phyloP scores from a whole-genome alignment of 2,113 vertebrate genomes.

The Corynorhinus townsendii region DNA sequence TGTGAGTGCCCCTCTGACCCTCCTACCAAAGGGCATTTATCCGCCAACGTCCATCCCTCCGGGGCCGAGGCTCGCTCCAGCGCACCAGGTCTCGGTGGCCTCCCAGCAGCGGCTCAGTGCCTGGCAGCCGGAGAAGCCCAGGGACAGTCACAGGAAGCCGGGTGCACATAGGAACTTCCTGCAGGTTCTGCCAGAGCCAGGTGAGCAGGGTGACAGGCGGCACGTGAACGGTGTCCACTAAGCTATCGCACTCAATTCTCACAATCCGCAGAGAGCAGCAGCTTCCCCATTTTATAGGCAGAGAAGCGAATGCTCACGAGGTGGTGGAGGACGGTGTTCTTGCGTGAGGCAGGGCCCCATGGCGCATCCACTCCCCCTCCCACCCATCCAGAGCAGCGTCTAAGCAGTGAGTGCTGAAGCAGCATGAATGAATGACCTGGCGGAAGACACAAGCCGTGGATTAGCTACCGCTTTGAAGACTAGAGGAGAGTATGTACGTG shows the following conservation, averaged over 20 bases:
- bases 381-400: rapidly evolving
- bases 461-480: background rate
- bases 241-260: background rate
- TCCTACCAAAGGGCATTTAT: rapidly evolving
- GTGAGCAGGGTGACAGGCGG: background rate
- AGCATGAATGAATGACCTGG: background rate
- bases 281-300: background rate
- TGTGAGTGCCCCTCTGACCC: background rate
- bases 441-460: rapidly evolving
- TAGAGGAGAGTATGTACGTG: background rate
- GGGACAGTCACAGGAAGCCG: background rate
- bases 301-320: background rate
- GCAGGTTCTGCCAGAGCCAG: rapidly evolving
- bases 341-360: background rate
- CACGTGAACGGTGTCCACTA: background rate
- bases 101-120: background rate
- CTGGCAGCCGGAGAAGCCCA: background rate
- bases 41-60: background rate
- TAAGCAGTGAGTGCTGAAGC: background rate
- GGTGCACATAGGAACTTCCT: background rate
- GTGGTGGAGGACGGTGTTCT: background rate
- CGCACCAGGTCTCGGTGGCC: background rate
- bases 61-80: background rate
- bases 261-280: background rate
- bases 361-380: rapidly evolving